A percentile compares a stretch with the other conserved stretches of the same genome.
These are phyloP conservation scores for Sisyra terminalis DNA, from an alignment of 2,888 invertebrate genomes.

Conservation along the genomic window DNA sequence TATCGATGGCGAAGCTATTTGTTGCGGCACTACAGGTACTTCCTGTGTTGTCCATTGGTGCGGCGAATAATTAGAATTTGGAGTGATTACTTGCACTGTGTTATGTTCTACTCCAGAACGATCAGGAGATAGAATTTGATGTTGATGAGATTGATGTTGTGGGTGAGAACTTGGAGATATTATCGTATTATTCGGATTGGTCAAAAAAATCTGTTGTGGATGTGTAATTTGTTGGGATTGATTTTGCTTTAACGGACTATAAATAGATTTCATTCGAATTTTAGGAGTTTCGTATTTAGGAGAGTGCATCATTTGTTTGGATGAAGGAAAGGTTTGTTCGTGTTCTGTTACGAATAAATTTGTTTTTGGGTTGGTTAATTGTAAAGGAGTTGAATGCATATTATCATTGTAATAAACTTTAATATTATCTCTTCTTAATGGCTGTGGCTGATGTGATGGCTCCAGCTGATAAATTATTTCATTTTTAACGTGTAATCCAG, in stretches of 20 bases:
- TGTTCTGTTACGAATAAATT: neutral
- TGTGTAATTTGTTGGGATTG: neutral
- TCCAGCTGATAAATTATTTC: conserved; percentile 3
- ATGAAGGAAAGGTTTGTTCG: neutral
- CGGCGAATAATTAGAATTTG: neutral
- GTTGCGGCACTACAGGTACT: neutral
- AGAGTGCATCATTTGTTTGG: neutral
- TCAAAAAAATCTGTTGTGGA: conserved; percentile 1
- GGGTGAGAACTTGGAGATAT: neutral
- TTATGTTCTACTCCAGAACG: neutral
- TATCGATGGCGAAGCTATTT: neutral
- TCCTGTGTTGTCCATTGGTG: neutral
- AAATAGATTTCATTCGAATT: conserved; percentile 1
- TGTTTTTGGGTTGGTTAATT: neutral
- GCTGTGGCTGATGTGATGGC: neutral
- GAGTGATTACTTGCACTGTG: conserved; percentile 3
- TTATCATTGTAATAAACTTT: neutral
- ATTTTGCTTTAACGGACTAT: neutral
- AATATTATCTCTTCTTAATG: neutral
- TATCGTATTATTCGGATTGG: neutral
- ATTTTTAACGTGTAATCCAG: conserved; percentile 2
- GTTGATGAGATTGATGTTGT: neutral
- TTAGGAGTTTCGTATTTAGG: conserved; percentile 4
- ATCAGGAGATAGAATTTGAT: neutral
- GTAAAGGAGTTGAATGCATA: neutral